phyloP scores from a whole-genome alignment of 2,797 vertebrate genomes.

The Morus bassanus region DNA sequence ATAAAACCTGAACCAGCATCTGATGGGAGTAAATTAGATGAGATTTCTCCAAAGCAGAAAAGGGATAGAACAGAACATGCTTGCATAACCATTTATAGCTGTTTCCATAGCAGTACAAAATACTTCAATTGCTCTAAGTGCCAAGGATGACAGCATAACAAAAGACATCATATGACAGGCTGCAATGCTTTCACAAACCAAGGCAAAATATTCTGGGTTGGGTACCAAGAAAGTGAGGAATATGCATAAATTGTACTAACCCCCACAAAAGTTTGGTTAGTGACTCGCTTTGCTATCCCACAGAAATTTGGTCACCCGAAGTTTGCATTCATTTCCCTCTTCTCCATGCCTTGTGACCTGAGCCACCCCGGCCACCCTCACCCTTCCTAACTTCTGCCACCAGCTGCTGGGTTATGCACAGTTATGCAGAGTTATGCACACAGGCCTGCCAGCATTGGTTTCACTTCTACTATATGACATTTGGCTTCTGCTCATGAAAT shows the following conservation, averaged over 20 bases:
- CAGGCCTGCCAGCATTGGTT: background rate
- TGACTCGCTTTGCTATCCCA: background rate
- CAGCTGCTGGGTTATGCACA: background rate
- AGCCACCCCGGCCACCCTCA: rapidly evolving
- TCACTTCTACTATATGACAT: rapidly evolving
- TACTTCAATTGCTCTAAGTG: constrained; percentile 19
- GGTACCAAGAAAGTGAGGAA: background rate
- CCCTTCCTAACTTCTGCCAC: background rate
- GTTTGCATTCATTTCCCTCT: rapidly evolving
- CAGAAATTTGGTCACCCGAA: background rate
- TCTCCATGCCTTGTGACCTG: background rate
- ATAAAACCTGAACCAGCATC: constrained; percentile 14
- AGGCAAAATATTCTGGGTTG: background rate
- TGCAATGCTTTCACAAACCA: background rate
- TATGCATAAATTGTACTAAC: background rate
- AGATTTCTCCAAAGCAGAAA: constrained; percentile 31
- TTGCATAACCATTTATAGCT: constrained; percentile 51
- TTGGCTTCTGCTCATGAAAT: background rate
- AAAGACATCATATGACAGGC: background rate
- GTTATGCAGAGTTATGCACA: background rate
- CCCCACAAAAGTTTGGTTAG: background rate
- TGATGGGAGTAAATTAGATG: constrained; percentile 22
- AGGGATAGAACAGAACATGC: constrained; percentile 10
- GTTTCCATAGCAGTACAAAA: constrained; percentile 56
- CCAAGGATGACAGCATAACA: constrained; percentile 21